These are phyloP conservation scores for Pseudomugil tenellus DNA, from an alignment of 2,797 vertebrate genomes.

Conservation along the genomic window DNA sequence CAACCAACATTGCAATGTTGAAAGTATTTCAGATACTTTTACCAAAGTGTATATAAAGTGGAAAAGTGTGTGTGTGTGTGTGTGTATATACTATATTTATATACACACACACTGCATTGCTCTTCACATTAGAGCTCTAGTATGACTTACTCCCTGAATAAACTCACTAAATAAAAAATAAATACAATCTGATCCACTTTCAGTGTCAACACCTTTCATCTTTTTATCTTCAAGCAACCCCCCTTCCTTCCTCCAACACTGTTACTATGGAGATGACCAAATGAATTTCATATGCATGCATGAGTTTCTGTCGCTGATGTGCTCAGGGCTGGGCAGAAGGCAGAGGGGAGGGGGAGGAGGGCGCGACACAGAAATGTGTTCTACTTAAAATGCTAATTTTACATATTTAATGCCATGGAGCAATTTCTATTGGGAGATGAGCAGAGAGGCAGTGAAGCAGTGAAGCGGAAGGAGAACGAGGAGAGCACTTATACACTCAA, in stretches of 20 bases:
- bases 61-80: conserved; percentile 17
- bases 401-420: conserved; percentile 85
- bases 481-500: conserved; percentile 73
- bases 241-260: conserved; percentile 52
- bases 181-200: conserved; percentile 69
- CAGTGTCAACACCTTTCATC: conserved; percentile 80
- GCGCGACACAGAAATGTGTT: conserved; percentile 79
- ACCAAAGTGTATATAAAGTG: conserved; percentile 3
- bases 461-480: conserved; percentile 55
- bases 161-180: conserved; percentile 79
- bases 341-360: conserved; percentile 42
- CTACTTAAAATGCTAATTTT: conserved; percentile 86
- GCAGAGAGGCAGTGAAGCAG: conserved; percentile 35
- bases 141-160: conserved; percentile 74
- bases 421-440: conserved; percentile 75
- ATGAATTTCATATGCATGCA: conserved; percentile 90
- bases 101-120: background rate
- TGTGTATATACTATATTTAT: no score
- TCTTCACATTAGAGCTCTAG: conserved; percentile 55
- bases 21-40: conserved; percentile 17
- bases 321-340: conserved; percentile 72
- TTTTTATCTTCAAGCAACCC: conserved; percentile 33
- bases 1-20: background rate
- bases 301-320: conserved; percentile 80
- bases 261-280: conserved; percentile 91